Evolutionary conservation across 2,113 vertebrate species (phyloP), one percentile per base, ranked within the genome.

Genomic region (Vidua chalybeata): DNA sequence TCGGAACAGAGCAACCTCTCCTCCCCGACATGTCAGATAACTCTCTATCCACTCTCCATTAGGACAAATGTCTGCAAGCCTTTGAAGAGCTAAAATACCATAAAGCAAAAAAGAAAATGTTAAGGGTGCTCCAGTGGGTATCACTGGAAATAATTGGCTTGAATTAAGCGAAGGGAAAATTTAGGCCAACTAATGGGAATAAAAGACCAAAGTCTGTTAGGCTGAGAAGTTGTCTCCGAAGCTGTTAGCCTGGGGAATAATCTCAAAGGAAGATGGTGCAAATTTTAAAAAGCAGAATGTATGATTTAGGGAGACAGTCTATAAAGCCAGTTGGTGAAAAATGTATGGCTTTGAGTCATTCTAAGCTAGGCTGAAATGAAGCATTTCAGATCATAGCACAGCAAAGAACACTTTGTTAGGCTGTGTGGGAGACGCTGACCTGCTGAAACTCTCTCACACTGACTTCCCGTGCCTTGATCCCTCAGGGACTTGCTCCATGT

Each of bases 41-140:
- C 93, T 97, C 96, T 97, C 91, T 93, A 81, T 94, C 89, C 74
- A 20, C 96, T 87, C 68, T 94, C 94, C 97, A 98, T 97, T 97
- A 97, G 95, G 96, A 97, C 96, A 97, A 97, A 95, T 73, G 89
- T 95, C 97, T 97, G 93, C 68, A 89, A 91, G 92, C 39, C 87
- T 79, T 98, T 97, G 95, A 97, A 97, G 95, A 88, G 76, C 88
- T 91, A 94, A 88, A 64, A 67, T 93, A 93, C 91, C 94, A 91
- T 94, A 89, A 67, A 94, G 93, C 67, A 92, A 96, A 89, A 89
- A 96, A 72, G 88, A 93, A 97, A 93, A 90, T 86, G 64, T 87
- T 91, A 91, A 84, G 81, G 85, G 75, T 95, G 90, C 91, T 93
- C 94, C 90, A 94, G 94, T 96, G 96, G 91, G 96, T 94, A 91